These are phyloP conservation scores for Trichogramma evanescens DNA, from an alignment of 2,888 invertebrate genomes.

Conservation along the genomic window DNA sequence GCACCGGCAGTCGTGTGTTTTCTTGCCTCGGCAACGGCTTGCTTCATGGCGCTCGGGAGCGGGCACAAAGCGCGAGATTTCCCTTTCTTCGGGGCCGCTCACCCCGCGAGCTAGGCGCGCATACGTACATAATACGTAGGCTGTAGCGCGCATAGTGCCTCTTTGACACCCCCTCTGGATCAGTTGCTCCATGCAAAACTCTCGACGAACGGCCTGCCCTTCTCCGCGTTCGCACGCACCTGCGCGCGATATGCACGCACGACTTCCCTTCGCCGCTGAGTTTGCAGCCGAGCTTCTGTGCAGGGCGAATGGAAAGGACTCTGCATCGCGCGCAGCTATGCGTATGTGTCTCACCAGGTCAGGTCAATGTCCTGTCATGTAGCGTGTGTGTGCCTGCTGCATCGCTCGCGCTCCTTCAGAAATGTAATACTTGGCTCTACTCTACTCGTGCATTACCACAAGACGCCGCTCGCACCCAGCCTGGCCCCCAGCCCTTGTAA, in stretches of 20 bases:
- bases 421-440: constrained; percentile 26
- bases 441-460: constrained; percentile 31
- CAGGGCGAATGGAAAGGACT: constrained; percentile 34
- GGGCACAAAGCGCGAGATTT: too few relatives aligned
- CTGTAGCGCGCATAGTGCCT: too few relatives aligned
- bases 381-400: constrained; percentile 5
- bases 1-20: too few relatives aligned
- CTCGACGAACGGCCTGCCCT: constrained; percentile 26
- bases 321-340: constrained; percentile 12
- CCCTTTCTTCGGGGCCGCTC: too few relatives aligned
- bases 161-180: too few relatives aligned
- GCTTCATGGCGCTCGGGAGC: too few relatives aligned
- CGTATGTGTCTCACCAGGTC: constrained; percentile 48
- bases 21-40: too few relatives aligned
- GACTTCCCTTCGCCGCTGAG: neutral
- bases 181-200: constrained; percentile 34
- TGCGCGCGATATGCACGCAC: constrained; percentile 19
- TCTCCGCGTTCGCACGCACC: constrained; percentile 10
- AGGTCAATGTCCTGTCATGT: constrained; percentile 46
- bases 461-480: constrained; percentile 8
- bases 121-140: too few relatives aligned
- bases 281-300: constrained; percentile 19
- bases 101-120: too few relatives aligned
- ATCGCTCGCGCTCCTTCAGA: constrained; percentile 35
- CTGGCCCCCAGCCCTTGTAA: constrained; percentile 8